Evolutionary conservation across 2,888 invertebrate genomes (phyloP).

Genomic region (Agrotis clavis): DNA sequence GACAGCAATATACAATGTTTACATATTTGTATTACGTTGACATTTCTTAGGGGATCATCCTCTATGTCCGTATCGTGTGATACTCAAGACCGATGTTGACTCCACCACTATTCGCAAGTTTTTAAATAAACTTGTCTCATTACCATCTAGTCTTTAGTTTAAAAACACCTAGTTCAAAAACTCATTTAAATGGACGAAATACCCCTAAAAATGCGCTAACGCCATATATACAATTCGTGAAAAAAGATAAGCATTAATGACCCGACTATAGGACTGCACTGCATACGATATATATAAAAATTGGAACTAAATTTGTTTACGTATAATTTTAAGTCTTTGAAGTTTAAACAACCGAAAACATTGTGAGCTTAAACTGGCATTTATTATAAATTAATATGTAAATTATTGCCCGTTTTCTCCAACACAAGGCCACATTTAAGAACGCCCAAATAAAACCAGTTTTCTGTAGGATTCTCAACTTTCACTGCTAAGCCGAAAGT

Average conservation of each 20-base stretch:
- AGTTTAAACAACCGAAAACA: constrained; percentile 62
- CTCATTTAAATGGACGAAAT: constrained; percentile 61
- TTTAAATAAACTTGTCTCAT: constrained; percentile 25
- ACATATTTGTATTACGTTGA: constrained; percentile 58
- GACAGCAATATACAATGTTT: constrained; percentile 72
- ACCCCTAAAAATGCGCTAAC: constrained; percentile 59
- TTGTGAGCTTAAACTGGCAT: constrained; percentile 55
- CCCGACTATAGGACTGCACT: constrained; percentile 34
- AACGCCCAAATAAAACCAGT: neutral
- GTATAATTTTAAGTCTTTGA: constrained; percentile 66
- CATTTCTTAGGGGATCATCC: constrained; percentile 63
- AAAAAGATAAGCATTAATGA: constrained; percentile 30
- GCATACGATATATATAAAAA: constrained; percentile 46
- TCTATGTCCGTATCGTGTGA: constrained; percentile 11
- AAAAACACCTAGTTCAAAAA: constrained; percentile 58
- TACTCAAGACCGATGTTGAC: constrained; percentile 39
- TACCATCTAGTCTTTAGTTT: constrained; percentile 55
- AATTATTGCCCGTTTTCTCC: neutral
- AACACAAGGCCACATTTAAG: neutral
- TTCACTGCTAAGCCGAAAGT: neutral
- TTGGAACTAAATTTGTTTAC: constrained; percentile 60
- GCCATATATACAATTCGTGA: constrained; percentile 57
- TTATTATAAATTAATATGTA: constrained; percentile 53
- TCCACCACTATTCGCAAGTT: constrained; percentile 42
- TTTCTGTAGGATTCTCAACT: neutral